Conservation (phyloP, 2,113 vertebrate species). For the Sula dactylatra region DNA sequence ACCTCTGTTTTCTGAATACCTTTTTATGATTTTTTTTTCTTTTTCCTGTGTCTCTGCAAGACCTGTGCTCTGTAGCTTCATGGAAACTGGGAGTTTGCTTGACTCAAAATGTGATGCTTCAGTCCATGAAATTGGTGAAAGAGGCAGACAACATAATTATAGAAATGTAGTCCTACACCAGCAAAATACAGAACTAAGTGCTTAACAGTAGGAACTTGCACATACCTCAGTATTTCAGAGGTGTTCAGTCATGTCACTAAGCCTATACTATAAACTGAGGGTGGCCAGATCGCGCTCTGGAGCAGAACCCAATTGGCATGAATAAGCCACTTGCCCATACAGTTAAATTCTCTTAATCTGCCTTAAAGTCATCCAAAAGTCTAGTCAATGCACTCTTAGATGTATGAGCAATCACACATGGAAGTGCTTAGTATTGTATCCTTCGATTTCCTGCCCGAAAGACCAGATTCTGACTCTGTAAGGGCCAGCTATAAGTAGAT, state of each 20-base stretch:
- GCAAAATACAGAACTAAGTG: not conserved
- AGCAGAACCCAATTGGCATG: not conserved
- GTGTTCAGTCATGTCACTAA: not conserved
- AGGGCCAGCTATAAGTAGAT: not conserved
- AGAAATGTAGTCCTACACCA: not conserved
- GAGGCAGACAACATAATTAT: fast-evolving
- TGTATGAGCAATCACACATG: not conserved
- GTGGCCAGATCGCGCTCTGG: not conserved
- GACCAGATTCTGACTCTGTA: not conserved
- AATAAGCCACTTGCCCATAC: not conserved
- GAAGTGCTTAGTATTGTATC: not conserved
- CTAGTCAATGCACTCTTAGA: not conserved
- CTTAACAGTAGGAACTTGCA: not conserved
- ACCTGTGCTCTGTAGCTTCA: not conserved
- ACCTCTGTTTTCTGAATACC: not conserved
- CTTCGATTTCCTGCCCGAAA: not conserved
- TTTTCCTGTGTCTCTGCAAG: not conserved
- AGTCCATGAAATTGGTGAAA: not conserved
- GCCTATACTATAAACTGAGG: not conserved
- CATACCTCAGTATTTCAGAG: not conserved
- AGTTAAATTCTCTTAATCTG: not conserved
- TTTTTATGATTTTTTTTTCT: not conserved
- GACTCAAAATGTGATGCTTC: not conserved
- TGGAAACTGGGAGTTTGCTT: not conserved
- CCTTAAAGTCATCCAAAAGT: not conserved